Evolutionary conservation across 2,113 vertebrate genomes (phyloP).

Genomic region (Cyphomyrus plagiostoma): DNA sequence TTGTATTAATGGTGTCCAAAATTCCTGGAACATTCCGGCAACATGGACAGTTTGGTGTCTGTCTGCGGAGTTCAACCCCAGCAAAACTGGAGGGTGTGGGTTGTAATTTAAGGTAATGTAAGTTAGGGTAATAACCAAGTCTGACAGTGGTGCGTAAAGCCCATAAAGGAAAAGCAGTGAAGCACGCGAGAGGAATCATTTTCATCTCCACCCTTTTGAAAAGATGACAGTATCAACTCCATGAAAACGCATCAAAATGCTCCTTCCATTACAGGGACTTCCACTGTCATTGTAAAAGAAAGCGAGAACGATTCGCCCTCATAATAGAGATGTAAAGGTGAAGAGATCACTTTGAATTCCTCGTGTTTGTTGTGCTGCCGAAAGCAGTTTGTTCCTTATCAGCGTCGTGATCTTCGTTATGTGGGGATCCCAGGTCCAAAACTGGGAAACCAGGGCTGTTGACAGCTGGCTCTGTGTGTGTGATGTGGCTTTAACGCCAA

Average conservation of each 20-base stretch:
- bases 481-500: neutral
- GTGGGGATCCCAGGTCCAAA: neutral
- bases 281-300: neutral
- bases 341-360: neutral
- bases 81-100: neutral
- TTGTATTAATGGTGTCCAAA: neutral
- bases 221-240: neutral
- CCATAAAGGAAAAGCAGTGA: too few relatives aligned
- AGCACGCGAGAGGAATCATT: neutral
- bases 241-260: neutral
- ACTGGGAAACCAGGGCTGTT: neutral
- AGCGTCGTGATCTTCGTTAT: neutral
- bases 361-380: neutral
- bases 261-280: neutral
- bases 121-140: too few relatives aligned
- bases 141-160: too few relatives aligned
- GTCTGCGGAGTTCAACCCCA: neutral
- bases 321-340: neutral
- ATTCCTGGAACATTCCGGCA: neutral
- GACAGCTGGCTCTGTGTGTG: neutral
- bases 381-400: conserved; percentile 3
- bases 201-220: neutral
- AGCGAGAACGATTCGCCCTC: neutral
- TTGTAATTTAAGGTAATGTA: neutral
- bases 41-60: neutral